Evolutionary conservation across 2,797 vertebrate species (phyloP), one percentile per base, ranked within the genome.

Genomic region (Pipistrellus pygmaeus): DNA sequence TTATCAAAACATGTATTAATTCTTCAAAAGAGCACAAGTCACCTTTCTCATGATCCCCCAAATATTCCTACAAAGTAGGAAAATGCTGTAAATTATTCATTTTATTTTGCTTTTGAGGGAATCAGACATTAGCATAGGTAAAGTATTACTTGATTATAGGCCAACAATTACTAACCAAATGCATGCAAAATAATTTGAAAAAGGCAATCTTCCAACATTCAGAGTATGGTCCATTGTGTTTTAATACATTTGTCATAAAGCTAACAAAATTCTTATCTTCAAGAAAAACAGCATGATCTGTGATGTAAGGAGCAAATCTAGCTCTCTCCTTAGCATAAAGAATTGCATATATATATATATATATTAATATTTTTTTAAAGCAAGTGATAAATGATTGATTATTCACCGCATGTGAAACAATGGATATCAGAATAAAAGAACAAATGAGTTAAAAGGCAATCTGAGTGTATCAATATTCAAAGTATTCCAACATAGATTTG

Each of bases 21-120:
- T 85, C 27, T 72, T 73, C 6, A 38, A 80, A 44, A 86, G 46
- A 38, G 35, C 15, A 81, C 69, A 80, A 84, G 46, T 12, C 2
- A 53, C 68, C 89, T 86, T 86, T 27, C 38, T 82, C n/a, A 66
- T 41, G 66, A 51, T 3, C 2, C 8, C 32, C 9, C 66, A 76
- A 81, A 89, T 71, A 69, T 17, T 88, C 5, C 30, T 35, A 44
- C 53, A 86, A 82, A 78, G 8, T 57, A 62, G 48, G 3, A 53
- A 73, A 73, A 69, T 53, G 15, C 14, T 77, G 8, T 32, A 38
- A 7, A 66, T 55, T 69, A 55, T 30, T 94, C 23, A 94, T 46
- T 92, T 93, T 23, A 32, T 92, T 82, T 95, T 82, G 32, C 57
- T 83, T 4, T 38, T 72, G 88, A 60, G 30, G 21, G 94, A 93